Conservation (phyloP, 1,140 invertebrate genomes). For the Ceratitis capitata region DNA sequence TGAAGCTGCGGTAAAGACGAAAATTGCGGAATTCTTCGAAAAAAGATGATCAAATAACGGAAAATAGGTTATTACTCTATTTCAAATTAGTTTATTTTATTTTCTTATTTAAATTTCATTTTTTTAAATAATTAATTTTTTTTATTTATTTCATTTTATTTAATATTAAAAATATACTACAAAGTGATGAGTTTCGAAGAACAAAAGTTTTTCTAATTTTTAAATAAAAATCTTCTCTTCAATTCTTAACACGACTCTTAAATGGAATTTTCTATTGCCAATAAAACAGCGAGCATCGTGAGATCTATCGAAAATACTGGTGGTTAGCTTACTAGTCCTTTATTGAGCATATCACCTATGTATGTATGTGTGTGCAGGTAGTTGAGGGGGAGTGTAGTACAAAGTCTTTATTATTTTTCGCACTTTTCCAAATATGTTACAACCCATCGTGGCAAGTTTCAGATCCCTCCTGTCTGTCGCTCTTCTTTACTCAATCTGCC, state of each 20-base stretch:
- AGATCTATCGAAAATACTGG: not conserved
- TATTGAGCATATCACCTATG: too few relatives aligned
- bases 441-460: not conserved
- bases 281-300: not conserved
- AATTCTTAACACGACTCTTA: too few relatives aligned
- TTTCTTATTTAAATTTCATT: too few relatives aligned
- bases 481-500: not conserved
- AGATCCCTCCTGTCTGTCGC: not conserved
- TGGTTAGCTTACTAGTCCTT: not conserved
- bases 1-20: not conserved
- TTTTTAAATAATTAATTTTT: too few relatives aligned
- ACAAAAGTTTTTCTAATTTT: too few relatives aligned
- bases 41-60: not conserved
- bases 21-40: not conserved
- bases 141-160: too few relatives aligned
- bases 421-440: not conserved
- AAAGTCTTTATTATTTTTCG: not conserved
- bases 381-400: not conserved
- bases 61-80: not conserved
- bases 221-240: too few relatives aligned
- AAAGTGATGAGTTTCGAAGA: too few relatives aligned
- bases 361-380: not conserved
- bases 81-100: too few relatives aligned
- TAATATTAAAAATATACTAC: too few relatives aligned
- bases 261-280: not conserved